Percentiles rank a stretch among this genome's conserved stretches.
These are phyloP conservation scores for Pangasianodon hypophthalmus DNA, from an alignment of 2,113 vertebrate species.

Conservation along the genomic window DNA sequence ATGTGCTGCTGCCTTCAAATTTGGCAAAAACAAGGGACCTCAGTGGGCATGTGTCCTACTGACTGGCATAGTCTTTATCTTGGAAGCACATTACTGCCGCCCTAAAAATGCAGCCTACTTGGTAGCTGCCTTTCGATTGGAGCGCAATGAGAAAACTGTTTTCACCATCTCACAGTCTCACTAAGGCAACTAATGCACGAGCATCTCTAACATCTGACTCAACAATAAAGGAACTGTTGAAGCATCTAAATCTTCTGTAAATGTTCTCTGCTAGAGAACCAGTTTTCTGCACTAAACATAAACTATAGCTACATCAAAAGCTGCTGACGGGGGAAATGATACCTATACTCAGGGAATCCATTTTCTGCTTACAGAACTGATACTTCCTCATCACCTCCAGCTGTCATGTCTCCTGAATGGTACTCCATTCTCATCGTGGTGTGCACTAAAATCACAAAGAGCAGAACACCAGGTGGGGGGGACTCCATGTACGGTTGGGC, in stretches of 20 bases:
- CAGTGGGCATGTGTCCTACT: background rate
- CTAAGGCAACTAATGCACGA: background rate
- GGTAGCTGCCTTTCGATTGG: background rate
- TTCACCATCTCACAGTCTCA: background rate
- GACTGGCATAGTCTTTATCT: background rate
- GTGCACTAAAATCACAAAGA: slow-evolving; percentile 23
- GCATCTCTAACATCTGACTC: background rate
- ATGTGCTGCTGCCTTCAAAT: background rate
- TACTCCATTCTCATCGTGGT: slow-evolving; percentile 3
- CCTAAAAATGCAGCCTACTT: background rate
- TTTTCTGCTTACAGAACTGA: slow-evolving; percentile 12
- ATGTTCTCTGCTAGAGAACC: slow-evolving; percentile 11
- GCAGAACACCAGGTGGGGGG: background rate
- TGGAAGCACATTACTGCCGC: background rate
- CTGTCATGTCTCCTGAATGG: slow-evolving; percentile 16
- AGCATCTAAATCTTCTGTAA: background rate
- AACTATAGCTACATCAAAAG: background rate
- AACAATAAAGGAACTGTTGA: background rate
- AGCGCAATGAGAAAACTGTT: background rate
- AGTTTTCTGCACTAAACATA: slow-evolving; percentile 21
- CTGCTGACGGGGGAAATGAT: background rate
- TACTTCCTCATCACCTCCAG: slow-evolving; percentile 5
- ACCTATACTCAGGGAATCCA: background rate
- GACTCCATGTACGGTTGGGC: background rate
- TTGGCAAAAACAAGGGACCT: background rate